Conservation (phyloP, 92 coral and sea anemone species). For the Umimayanthus kanabou region DNA sequence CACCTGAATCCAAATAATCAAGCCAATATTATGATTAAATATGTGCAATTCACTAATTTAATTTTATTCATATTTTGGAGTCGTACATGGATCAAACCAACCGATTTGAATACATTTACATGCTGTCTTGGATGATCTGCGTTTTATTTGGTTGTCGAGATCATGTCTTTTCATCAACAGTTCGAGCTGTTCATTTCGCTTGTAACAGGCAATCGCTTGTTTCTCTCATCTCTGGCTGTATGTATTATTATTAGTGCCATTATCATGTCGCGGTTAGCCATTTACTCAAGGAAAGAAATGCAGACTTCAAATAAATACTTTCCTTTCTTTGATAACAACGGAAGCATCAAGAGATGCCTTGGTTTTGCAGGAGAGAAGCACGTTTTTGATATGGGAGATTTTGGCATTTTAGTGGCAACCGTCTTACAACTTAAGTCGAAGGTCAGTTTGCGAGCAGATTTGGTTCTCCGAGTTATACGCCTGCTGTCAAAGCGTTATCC, state of each 20-base stretch:
- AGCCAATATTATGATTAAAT: too few relatives aligned
- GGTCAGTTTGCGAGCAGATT: neutral
- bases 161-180: too few relatives aligned
- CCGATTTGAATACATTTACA: too few relatives aligned
- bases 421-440: neutral
- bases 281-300: neutral
- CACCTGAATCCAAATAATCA: too few relatives aligned
- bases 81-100: too few relatives aligned
- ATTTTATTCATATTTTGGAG: too few relatives aligned
- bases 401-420: conserved; percentile 6
- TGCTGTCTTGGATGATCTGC: too few relatives aligned
- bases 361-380: neutral
- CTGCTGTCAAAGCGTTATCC: neutral
- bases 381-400: neutral
- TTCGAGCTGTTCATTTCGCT: neutral
- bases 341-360: neutral
- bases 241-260: too few relatives aligned
- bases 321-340: neutral
- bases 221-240: neutral
- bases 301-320: neutral
- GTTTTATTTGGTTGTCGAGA: too few relatives aligned
- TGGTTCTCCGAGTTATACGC: neutral
- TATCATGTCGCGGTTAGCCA: neutral
- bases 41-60: too few relatives aligned
- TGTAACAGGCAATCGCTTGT: neutral